A percentile compares a stretch with the other conserved stretches of the same genome.
These are phyloP conservation scores for Pelochelys cantorii DNA, from an alignment of 2,797 vertebrate species.

Conservation along the genomic window DNA sequence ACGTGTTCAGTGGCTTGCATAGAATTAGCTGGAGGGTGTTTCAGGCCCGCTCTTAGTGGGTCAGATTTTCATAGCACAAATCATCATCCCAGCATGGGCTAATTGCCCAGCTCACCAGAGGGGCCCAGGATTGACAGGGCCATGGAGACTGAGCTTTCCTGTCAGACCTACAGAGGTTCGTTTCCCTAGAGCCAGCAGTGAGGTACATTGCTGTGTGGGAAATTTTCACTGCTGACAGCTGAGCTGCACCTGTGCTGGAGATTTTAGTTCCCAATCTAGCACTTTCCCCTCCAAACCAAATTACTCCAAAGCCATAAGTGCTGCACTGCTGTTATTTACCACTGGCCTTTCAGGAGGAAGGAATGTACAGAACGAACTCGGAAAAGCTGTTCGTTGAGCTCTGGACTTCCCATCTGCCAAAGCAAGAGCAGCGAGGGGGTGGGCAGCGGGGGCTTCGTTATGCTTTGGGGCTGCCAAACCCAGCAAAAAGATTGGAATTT, in stretches of 20 bases:
- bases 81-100: background rate
- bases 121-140: background rate
- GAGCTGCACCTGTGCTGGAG: background rate
- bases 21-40: background rate
- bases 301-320: background rate
- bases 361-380: conserved; percentile 16
- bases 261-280: background rate
- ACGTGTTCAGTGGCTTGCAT: background rate
- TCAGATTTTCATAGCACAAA: background rate
- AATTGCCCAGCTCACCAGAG: background rate
- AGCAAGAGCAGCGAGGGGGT: conserved; percentile 52
- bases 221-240: background rate
- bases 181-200: background rate
- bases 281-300: conserved; percentile 9
- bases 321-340: conserved; percentile 50
- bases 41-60: background rate
- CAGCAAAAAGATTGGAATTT: conserved; percentile 41
- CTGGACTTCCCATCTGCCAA: conserved; percentile 62
- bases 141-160: background rate
- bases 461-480: conserved; percentile 50
- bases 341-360: conserved; percentile 1
- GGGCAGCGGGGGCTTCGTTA: conserved; percentile 45
- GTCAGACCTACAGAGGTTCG: background rate
- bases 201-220: background rate
- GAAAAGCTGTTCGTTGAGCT: conserved; percentile 37